Conservation (phyloP, 2,797 vertebrate species). For the Aphelocoma californica region DNA sequence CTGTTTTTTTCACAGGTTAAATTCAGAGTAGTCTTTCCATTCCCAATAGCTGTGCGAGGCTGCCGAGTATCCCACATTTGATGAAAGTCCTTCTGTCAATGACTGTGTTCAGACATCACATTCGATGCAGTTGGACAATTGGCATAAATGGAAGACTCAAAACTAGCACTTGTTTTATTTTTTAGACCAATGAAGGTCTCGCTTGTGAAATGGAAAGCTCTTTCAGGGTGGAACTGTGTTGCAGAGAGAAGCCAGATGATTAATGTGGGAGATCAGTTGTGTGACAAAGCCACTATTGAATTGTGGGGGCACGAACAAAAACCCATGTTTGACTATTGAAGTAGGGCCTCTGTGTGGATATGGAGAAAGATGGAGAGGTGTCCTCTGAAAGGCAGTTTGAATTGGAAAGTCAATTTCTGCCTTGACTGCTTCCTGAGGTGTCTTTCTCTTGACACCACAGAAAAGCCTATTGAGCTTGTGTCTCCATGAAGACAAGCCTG, state of each 20-base stretch:
- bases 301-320: neutral
- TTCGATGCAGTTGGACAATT: neutral
- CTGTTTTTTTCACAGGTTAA: neutral
- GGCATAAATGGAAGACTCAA: neutral
- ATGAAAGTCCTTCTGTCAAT: neutral
- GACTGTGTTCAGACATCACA: neutral
- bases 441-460: neutral
- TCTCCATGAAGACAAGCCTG: neutral
- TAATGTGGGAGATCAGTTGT: neutral
- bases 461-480: neutral
- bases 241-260: neutral
- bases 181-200: neutral
- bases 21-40: neutral
- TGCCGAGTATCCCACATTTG: rapidly evolving
- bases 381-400: neutral
- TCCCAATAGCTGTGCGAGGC: neutral
- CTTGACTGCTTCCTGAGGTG: neutral
- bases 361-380: neutral
- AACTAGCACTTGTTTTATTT: neutral
- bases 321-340: neutral
- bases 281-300: neutral
- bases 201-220: neutral
- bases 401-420: neutral
- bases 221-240: neutral
- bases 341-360: neutral